Conservation (phyloP, 2,888 invertebrate species). For the Cantharis rustica region DNA sequence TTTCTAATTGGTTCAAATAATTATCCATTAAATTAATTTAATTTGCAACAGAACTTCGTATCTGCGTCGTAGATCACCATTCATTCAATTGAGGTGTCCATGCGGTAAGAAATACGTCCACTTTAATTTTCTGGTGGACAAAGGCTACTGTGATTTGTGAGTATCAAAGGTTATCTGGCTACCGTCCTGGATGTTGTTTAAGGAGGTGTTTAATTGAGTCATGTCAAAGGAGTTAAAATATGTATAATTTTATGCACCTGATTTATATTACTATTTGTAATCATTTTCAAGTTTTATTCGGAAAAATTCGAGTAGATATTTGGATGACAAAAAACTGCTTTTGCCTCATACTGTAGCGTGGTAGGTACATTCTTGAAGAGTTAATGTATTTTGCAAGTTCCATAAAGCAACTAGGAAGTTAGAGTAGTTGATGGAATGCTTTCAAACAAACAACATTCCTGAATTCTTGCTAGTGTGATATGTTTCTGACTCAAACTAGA, state of each 20-base stretch:
- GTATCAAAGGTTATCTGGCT: conserved; percentile 53
- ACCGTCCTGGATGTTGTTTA: conserved; percentile 44
- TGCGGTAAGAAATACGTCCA: conserved; percentile 50
- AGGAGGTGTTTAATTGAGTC: conserved; percentile 24
- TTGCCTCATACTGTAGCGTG: not conserved
- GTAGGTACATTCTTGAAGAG: conserved; percentile 52
- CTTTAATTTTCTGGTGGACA: conserved; percentile 53
- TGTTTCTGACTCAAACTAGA: conserved; percentile 49
- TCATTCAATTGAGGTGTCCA: conserved; percentile 49
- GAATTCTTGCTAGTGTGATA: conserved; percentile 45
- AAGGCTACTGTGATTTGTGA: conserved; percentile 48
- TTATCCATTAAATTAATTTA: conserved; percentile 9
- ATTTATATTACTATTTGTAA: not conserved
- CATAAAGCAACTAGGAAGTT: conserved; percentile 51
- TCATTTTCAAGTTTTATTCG: not conserved
- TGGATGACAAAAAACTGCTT: not conserved
- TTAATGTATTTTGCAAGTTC: conserved; percentile 47
- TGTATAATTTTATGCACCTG: not conserved
- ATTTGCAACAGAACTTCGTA: conserved; percentile 22
- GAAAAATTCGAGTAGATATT: not conserved
- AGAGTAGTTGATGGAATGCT: conserved; percentile 51
- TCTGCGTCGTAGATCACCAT: conserved; percentile 23
- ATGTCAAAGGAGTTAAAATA: conserved; percentile 15
- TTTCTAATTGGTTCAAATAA: conserved; percentile 3
- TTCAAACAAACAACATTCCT: conserved; percentile 50